Conservation (phyloP, 2,113 vertebrate species). For the Polypterus bichir region DNA sequence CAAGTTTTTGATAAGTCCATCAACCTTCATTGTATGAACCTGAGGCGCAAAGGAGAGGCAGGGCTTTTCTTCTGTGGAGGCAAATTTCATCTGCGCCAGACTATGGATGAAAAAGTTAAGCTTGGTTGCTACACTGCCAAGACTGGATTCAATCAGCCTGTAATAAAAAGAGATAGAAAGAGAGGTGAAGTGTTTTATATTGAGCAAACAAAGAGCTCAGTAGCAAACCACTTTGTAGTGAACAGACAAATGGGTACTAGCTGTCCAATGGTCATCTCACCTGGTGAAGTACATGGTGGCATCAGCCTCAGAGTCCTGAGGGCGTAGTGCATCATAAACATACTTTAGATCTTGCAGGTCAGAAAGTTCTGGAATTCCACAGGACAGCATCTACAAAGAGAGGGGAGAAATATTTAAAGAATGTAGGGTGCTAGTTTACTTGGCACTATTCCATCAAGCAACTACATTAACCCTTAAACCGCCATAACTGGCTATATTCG, state of each 20-base stretch:
- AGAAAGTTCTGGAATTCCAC: slow-evolving; percentile 88
- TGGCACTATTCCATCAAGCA: too few species aligned
- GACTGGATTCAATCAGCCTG: slow-evolving; percentile 90
- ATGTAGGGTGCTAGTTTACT: too few species aligned
- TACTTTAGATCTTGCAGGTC: slow-evolving; percentile 89
- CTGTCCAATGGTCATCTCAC: slow-evolving; percentile 30
- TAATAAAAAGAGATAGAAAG: not conserved
- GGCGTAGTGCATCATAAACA: slow-evolving; percentile 82
- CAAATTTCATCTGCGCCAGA: slow-evolving; percentile 93
- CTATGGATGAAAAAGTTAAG: slow-evolving; percentile 99
- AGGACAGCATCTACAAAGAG: slow-evolving; percentile 77
- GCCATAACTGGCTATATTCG: too few species aligned
- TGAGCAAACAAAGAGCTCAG: too few species aligned
- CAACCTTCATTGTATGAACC: slow-evolving; percentile 56
- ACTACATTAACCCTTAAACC: too few species aligned
- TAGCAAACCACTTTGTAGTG: not conserved
- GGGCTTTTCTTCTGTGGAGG: slow-evolving; percentile 64
- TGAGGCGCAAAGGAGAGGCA: slow-evolving; percentile 75
- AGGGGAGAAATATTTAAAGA: not conserved
- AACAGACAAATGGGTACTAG: not conserved
- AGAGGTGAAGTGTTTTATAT: not conserved
- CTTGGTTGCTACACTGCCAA: slow-evolving; percentile 95
- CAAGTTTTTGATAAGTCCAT: slow-evolving; percentile 63
- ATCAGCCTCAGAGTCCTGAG: slow-evolving; percentile 82
- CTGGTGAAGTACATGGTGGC: slow-evolving; percentile 95